Conservation (phyloP, 2,888 invertebrate genomes). For the Sminthurides aquaticus region DNA sequence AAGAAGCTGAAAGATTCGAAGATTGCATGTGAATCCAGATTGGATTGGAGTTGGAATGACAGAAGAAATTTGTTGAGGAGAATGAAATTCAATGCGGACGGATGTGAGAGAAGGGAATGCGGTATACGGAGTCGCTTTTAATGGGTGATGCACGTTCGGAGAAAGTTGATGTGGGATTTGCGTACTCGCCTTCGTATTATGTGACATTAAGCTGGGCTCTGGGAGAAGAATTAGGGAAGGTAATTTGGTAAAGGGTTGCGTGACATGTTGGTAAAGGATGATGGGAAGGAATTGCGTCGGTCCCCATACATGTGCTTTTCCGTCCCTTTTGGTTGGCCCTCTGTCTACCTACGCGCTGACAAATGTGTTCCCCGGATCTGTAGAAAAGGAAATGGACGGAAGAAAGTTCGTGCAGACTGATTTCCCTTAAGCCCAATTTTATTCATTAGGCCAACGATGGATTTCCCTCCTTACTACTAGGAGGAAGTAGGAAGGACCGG, state of each 20-base stretch:
- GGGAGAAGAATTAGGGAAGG: background rate
- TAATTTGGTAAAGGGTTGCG: background rate
- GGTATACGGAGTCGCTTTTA: too few relatives aligned
- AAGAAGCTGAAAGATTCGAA: too few relatives aligned
- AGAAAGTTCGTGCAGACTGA: background rate
- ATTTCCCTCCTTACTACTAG: background rate
- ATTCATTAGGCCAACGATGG: background rate
- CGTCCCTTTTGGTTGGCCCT: background rate
- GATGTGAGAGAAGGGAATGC: background rate
- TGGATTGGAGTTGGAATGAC: background rate
- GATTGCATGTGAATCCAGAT: background rate
- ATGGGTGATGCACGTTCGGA: too few relatives aligned
- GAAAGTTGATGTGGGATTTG: too few relatives aligned
- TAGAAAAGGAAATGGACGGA: background rate
- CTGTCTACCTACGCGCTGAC: background rate
- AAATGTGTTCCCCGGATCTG: background rate
- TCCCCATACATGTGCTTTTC: background rate
- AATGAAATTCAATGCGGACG: background rate
- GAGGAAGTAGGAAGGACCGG: too few relatives aligned
- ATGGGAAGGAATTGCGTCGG: background rate
- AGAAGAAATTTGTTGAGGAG: background rate
- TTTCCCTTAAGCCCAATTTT: conserved; percentile 6
- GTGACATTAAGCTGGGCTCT: background rate
- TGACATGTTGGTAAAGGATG: background rate
- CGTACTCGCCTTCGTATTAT: too few relatives aligned